A percentile compares a stretch with the other conserved stretches of the same genome.
These are phyloP conservation scores for Alexandromys fortis DNA, from an alignment of 2,113 vertebrate species.

Conservation along the genomic window DNA sequence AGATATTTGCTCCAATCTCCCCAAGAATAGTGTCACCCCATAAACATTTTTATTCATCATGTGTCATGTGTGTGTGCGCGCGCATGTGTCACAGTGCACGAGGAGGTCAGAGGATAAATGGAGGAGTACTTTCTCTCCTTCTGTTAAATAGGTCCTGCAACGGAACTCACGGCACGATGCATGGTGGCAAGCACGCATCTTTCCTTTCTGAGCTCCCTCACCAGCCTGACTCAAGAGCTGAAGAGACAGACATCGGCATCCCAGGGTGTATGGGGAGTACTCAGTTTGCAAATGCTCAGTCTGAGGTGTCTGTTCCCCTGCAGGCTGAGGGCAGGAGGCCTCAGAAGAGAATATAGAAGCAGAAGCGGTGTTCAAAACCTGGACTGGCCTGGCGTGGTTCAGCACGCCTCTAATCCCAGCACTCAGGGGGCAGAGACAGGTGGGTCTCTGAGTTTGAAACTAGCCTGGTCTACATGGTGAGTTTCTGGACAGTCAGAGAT, in stretches of 20 bases:
- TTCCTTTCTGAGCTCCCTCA: background rate
- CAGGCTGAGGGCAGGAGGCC: background rate
- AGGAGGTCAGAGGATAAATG: background rate
- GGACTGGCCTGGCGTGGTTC: background rate
- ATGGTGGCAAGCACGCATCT: background rate
- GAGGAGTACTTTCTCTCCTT: background rate
- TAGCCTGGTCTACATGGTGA: background rate
- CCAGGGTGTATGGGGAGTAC: background rate
- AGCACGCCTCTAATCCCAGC: background rate
- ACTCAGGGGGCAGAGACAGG: background rate
- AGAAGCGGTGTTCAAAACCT: background rate
- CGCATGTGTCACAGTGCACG: background rate
- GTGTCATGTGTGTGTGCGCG: too few species aligned
- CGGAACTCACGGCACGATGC: background rate
- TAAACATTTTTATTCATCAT: background rate
- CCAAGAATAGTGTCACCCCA: background rate
- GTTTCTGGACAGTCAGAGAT: background rate
- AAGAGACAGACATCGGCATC: background rate
- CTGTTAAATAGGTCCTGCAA: background rate
- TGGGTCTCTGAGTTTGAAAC: background rate
- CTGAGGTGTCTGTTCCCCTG: background rate
- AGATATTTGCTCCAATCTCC: background rate
- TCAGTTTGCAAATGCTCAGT: background rate
- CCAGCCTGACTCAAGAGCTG: background rate
- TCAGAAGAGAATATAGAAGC: background rate